These are phyloP conservation scores for Dasyurus viverrinus DNA, from an alignment of 2,113 vertebrate genomes.

Conservation along the genomic window DNA sequence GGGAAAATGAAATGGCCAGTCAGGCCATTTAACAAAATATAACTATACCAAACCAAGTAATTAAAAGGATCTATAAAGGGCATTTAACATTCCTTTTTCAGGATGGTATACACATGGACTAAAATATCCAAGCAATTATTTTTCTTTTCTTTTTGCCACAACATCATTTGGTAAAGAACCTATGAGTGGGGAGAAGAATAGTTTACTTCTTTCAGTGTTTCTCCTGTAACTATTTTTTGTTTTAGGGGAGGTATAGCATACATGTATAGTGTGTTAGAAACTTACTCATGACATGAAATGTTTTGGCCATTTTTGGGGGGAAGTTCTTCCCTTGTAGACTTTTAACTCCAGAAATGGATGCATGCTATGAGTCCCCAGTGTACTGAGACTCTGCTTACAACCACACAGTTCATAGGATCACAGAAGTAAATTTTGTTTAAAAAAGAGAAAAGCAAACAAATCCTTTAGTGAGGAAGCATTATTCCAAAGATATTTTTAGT, in stretches of 20 bases:
- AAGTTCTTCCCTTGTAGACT: not conserved
- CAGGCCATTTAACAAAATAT: slow-evolving; percentile 5
- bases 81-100: not conserved
- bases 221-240: not conserved
- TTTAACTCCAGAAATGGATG: not conserved
- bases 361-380: not conserved
- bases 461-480: not conserved
- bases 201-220: not conserved
- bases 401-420: not conserved
- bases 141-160: not conserved
- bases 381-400: not conserved
- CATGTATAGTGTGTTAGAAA: not conserved
- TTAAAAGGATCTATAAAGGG: not conserved
- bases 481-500: not conserved
- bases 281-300: not conserved
- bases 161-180: not conserved
- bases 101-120: not conserved
- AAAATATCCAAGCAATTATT: not conserved
- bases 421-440: not conserved
- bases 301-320: not conserved
- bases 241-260: not conserved
- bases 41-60: not conserved
- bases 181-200: not conserved
- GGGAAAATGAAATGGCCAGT: not conserved
- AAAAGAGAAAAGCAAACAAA: not conserved